A percentile compares a stretch with the other conserved stretches of the same genome.
Evolutionary conservation across 2,113 vertebrate species (phyloP).

Genomic region (Colius striatus): DNA sequence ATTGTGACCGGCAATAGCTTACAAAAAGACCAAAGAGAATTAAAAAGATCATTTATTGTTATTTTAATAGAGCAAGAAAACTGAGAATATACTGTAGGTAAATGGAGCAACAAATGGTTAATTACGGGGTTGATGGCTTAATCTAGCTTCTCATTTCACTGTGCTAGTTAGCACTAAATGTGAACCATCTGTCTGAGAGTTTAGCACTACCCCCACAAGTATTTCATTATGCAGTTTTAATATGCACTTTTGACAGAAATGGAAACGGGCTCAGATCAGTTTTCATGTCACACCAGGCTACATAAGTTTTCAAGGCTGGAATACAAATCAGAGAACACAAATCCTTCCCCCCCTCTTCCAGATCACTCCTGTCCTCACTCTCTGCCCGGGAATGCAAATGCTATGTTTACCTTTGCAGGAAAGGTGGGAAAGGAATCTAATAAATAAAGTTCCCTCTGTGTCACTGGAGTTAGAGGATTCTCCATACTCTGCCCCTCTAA

Average conservation of each 20-base stretch:
- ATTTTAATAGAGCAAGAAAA: conserved; percentile 44
- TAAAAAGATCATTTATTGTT: conserved; percentile 38
- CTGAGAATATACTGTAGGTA: conserved; percentile 32
- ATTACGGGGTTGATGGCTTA: conserved; percentile 66
- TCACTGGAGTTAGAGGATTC: neutral
- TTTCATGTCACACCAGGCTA: conserved; percentile 61
- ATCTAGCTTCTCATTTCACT: conserved; percentile 71
- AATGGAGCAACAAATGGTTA: conserved; percentile 72
- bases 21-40: conserved; percentile 29
- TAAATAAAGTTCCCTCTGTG: neutral
- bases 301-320: conserved; percentile 49
- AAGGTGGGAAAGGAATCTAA: conserved; percentile 4
- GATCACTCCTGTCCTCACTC: neutral
- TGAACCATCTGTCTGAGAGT: conserved; percentile 75
- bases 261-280: conserved; percentile 60
- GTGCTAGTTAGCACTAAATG: conserved; percentile 69
- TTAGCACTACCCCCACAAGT: conserved; percentile 70
- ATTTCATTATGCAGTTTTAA: conserved; percentile 69
- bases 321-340: conserved; percentile 40
- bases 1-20: conserved; percentile 11
- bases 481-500: neutral
- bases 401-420: neutral
- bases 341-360: neutral
- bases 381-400: neutral
- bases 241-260: conserved; percentile 66